Conservation (phyloP, 2,113 vertebrate species). For the Platysternon megacephalum region DNA sequence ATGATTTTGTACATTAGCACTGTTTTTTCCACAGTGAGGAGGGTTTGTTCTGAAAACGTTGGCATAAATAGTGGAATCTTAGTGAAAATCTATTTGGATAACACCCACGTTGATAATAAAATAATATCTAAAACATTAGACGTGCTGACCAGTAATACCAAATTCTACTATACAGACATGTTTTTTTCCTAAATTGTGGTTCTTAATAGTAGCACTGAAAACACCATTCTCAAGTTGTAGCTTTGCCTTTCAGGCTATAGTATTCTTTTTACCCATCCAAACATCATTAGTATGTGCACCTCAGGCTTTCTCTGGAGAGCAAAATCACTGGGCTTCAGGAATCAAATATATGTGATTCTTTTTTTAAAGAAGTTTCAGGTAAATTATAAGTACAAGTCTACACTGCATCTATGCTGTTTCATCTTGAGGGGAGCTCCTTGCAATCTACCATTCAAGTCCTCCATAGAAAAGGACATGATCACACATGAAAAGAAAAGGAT, state of each 20-base stretch:
- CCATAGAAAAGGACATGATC: not conserved
- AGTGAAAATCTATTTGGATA: not conserved
- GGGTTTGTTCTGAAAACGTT: not conserved
- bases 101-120: not conserved
- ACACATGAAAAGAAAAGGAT: not conserved
- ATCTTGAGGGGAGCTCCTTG: not conserved
- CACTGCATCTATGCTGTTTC: not conserved
- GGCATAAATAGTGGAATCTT: not conserved
- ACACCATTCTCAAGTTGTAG: not conserved
- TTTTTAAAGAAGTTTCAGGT: not conserved
- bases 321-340: not conserved
- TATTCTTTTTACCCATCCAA: not conserved
- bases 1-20: not conserved
- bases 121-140: not conserved
- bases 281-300: not conserved
- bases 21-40: not conserved
- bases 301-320: not conserved
- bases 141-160: not conserved
- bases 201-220: not conserved
- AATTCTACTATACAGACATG: not conserved
- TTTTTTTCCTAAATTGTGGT: not conserved
- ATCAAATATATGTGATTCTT: not conserved
- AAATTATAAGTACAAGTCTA: not conserved
- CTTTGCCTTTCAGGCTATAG: not conserved
- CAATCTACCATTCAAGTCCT: not conserved